phyloP scores from a whole-genome alignment of 2,113 vertebrate species.

The Microcebus jonahi region DNA sequence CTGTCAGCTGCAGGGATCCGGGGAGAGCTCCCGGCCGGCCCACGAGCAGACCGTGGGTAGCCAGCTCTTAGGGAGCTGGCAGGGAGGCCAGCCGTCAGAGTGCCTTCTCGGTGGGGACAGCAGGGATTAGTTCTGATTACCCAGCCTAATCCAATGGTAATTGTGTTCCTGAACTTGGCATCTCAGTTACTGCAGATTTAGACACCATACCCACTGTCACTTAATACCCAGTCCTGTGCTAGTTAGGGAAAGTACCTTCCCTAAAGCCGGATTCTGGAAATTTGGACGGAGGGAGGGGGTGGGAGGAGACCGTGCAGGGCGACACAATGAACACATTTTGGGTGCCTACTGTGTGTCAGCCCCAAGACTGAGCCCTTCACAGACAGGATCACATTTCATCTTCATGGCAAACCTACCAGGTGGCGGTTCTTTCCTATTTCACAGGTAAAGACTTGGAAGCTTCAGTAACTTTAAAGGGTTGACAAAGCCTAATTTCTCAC shows the following conservation, averaged over 20 bases:
- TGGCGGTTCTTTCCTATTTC: background rate
- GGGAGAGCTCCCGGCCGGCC: background rate
- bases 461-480: background rate
- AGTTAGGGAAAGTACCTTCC: background rate
- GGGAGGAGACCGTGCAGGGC: background rate
- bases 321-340: background rate
- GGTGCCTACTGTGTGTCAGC: background rate
- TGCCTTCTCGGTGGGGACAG: background rate
- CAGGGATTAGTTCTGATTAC: slow-evolving; percentile 26
- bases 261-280: background rate
- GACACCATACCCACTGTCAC: background rate
- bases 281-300: background rate
- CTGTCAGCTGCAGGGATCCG: background rate
- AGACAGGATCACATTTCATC: background rate
- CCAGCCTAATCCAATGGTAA: slow-evolving; percentile 22
- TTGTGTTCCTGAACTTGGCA: background rate
- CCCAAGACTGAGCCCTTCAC: background rate
- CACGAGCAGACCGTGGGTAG: background rate
- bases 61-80: too few relatives aligned
- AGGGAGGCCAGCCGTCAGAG: background rate
- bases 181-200: background rate
- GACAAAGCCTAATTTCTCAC: background rate
- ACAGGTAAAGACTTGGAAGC: background rate
- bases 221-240: background rate
- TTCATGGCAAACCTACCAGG: background rate